phyloP scores from a whole-genome alignment of 1,140 invertebrate genomes.

The Trichonephila clavata region DNA sequence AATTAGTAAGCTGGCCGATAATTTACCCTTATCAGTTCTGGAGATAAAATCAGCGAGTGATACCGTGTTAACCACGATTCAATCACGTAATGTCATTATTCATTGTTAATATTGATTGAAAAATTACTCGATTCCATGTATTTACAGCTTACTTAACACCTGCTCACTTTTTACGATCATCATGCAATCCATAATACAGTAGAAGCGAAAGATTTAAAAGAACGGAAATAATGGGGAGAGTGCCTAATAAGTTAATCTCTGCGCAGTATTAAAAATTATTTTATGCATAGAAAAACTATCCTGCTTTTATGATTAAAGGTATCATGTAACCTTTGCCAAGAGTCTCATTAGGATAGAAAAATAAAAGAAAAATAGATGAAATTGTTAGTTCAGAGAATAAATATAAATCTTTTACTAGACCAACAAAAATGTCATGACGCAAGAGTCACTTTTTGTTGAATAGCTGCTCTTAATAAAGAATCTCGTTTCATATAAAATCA shows the following conservation, averaged over 20 bases:
- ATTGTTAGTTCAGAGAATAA: not conserved
- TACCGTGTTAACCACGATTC: not conserved
- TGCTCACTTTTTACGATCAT: conserved; percentile 20
- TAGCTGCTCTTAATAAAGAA: not conserved
- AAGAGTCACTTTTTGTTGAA: not conserved
- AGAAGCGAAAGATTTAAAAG: not conserved
- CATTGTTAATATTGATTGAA: conserved; percentile 18
- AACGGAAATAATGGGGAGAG: not conserved
- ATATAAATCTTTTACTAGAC: not conserved
- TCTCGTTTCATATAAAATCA: not conserved
- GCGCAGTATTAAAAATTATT: not conserved
- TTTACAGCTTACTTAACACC: conserved; percentile 40
- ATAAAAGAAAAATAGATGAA: not conserved
- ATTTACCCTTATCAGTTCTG: not conserved
- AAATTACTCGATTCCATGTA: not conserved
- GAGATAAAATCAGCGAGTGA: not conserved
- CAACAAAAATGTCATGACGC: not conserved
- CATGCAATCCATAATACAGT: not conserved
- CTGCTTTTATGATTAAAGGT: not conserved
- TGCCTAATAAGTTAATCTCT: not conserved
- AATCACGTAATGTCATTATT: conserved; percentile 41
- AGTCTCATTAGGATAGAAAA: not conserved
- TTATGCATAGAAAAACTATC: not conserved
- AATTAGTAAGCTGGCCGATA: not conserved
- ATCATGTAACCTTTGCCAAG: not conserved